Evolutionary conservation across 1,140 invertebrate genomes (phyloP).

Genomic region (Megathymus violae): DNA sequence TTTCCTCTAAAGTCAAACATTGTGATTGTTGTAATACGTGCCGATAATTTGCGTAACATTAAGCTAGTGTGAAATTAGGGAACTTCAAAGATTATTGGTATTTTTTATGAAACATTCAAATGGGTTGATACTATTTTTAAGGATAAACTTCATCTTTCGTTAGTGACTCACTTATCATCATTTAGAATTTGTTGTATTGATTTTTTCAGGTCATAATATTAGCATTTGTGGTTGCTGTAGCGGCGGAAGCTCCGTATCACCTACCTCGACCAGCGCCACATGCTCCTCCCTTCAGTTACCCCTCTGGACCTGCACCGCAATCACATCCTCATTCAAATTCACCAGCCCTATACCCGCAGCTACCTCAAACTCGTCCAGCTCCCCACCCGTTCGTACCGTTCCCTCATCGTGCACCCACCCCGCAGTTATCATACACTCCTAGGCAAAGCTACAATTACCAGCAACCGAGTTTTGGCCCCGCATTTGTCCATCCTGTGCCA

Average conservation of each 20-base stretch:
- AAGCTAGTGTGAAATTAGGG: slow-evolving; percentile 14
- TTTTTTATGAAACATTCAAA: slow-evolving; percentile 1
- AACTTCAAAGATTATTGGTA: slow-evolving; percentile 7
- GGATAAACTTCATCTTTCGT: background rate
- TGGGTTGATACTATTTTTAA: background rate
- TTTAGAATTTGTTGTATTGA: slow-evolving; percentile 20
- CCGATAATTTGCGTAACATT: slow-evolving; percentile 18
- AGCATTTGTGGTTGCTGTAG: slow-evolving; percentile 58
- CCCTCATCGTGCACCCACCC: slow-evolving; percentile 31
- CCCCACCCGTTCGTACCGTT: slow-evolving; percentile 14
- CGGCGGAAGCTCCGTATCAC: slow-evolving; percentile 70
- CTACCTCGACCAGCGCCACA: slow-evolving; percentile 60
- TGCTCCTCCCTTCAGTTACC: slow-evolving; percentile 56
- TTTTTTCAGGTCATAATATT: slow-evolving; percentile 64
- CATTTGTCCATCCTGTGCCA: slow-evolving; percentile 18
- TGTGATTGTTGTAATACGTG: slow-evolving; percentile 30
- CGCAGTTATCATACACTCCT: slow-evolving; percentile 17
- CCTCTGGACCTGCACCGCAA: slow-evolving; percentile 25
- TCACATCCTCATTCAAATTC: slow-evolving; percentile 36
- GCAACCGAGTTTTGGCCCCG: slow-evolving; percentile 34
- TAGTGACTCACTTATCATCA: background rate
- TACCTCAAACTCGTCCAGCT: slow-evolving; percentile 17
- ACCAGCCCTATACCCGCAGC: slow-evolving; percentile 14
- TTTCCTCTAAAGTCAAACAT: slow-evolving; percentile 38
- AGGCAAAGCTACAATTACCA: slow-evolving; percentile 44